Base-by-base conservation (phyloP, 2,888 invertebrate species). In the Sycophila texana region DNA sequence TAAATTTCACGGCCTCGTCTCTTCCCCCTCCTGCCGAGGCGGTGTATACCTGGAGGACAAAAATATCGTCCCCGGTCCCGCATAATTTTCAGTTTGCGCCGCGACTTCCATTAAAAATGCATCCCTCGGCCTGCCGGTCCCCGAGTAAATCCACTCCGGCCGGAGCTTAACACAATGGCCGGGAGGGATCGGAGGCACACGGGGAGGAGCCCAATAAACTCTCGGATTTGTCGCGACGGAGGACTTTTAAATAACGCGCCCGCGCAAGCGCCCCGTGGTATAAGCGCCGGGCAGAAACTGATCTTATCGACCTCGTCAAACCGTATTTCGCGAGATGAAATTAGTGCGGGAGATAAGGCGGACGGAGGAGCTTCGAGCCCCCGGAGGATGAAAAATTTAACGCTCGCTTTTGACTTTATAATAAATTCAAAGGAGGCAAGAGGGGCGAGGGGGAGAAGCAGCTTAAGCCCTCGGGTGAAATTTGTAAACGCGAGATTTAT, bases 31-130 rank as follows among this genome's bases (percentile, higher is more conserved):
- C 53, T n/a, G 10, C 10, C 39, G 39, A 10, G 39, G 39, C 39
- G 7, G 39, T 10, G 39, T 53, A 53, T 53, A 53, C 53, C 53
- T 53, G n/a, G 2, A 26, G 18, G 65, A 60, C 14, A 63, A 70
- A 70, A 71, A 71, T 77, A 71, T 61, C 47, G 22, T 65, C 51
- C 49, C 18, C 20, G 14, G 49, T 26, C 47, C 39, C 39, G 67
- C 39, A 61, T 75, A 75, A 75, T 75, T 75, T 75, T 75, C 39
- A 30, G 60, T 39, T 68, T 68, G 60, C 7, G 39, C 61, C 16
- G 2, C 16, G 49, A 18, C 20, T 30, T 60, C 18, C 49, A 57
- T 58, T 65, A 63, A 70, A 76, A 75, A 75, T 70, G 70, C 63
- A 70, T 60, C 67, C 57, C 53, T 70, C 49, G 68, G 30, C n/a